These are phyloP conservation scores for Metopolophium dirhodum DNA, from an alignment of 1,140 invertebrate species.

Conservation along the genomic window DNA sequence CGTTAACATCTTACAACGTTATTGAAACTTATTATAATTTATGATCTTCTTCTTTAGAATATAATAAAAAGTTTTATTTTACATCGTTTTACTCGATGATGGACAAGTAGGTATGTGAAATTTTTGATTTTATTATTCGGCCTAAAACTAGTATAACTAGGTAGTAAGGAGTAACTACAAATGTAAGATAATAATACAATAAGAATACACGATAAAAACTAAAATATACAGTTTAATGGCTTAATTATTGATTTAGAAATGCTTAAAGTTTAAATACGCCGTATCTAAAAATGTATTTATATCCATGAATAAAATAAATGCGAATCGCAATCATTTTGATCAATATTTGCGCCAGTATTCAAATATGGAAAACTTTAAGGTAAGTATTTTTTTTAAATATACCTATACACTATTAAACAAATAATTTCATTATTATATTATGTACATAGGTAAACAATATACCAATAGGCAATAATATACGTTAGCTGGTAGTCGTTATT, in stretches of 20 bases:
- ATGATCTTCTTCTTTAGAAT: not conserved
- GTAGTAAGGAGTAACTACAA: not conserved
- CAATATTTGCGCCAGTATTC: not conserved
- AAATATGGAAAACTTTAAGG: too few species aligned
- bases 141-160: not conserved
- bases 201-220: not conserved
- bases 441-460: not conserved
- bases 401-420: too few species aligned
- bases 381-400: too few species aligned
- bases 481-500: not conserved
- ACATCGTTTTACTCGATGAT: not conserved
- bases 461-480: too few species aligned
- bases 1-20: not conserved
- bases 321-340: not conserved
- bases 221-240: not conserved
- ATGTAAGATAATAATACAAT: not conserved
- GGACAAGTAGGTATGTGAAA: not conserved
- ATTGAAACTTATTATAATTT: not conserved
- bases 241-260: not conserved
- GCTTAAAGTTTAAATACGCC: not conserved
- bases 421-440: not conserved
- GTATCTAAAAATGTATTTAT: not conserved
- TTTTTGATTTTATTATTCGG: not conserved
- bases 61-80: not conserved
- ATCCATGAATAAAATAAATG: not conserved